These are phyloP conservation scores for Dendrophyllia cribrosa DNA, from an alignment of 64 coral and sea anemone species.

Conservation along the genomic window DNA sequence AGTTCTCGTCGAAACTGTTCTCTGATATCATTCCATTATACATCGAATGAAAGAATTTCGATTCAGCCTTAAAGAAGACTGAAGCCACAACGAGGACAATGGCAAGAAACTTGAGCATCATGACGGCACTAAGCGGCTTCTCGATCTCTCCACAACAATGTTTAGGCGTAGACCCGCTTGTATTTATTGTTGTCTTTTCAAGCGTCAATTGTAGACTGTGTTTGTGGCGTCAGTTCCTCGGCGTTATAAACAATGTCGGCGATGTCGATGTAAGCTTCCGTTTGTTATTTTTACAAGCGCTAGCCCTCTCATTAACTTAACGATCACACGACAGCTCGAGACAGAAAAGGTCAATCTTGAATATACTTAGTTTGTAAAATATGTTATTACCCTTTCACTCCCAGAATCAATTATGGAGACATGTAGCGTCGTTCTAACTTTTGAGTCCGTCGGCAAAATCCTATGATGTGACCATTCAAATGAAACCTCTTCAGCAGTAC, in stretches of 20 bases:
- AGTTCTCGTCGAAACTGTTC: slow-evolving; percentile 16
- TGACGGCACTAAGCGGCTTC: neutral
- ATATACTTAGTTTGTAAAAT: too few species aligned
- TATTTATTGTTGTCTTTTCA: neutral
- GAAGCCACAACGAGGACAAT: neutral
- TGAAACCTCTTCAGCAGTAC: too few species aligned
- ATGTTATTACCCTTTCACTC: too few species aligned
- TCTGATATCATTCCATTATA: neutral
- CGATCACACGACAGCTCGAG: too few species aligned
- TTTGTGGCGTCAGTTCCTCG: neutral
- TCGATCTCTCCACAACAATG: neutral
- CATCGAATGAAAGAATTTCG: slow-evolving; percentile 14
- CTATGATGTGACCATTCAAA: too few species aligned
- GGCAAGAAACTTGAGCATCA: neutral
- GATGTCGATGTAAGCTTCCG: neutral
- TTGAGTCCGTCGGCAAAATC: too few species aligned
- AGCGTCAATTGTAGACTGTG: neutral
- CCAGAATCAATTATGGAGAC: too few species aligned
- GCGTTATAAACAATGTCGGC: neutral
- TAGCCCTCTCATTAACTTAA: neutral
- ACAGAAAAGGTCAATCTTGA: too few species aligned
- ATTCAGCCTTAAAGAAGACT: neutral
- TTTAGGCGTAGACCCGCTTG: neutral
- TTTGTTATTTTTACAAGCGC: slow-evolving; percentile 4
- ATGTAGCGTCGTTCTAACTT: too few species aligned